Percentiles rank a stretch among this genome's conserved stretches.
Evolutionary conservation across 2,113 vertebrate genomes (phyloP).

Genomic region (Gobius niger): DNA sequence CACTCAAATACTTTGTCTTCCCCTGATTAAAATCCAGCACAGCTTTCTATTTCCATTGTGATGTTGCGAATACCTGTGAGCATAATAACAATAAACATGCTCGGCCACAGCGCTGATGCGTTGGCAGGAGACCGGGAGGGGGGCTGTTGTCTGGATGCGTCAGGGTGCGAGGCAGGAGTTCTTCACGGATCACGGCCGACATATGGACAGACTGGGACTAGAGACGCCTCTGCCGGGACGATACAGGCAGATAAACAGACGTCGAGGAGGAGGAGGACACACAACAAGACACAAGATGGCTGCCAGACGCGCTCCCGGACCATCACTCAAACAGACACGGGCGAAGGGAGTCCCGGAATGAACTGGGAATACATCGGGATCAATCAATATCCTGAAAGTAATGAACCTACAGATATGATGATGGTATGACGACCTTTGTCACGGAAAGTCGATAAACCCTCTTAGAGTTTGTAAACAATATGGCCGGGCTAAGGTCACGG

Average conservation of each 20-base stretch:
- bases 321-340: conserved; percentile 3
- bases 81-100: conserved; percentile 24
- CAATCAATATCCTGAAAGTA: neutral
- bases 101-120: conserved; percentile 19
- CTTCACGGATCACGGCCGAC: conserved; percentile 76
- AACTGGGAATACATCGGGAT: neutral
- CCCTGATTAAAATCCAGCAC: too few relatives aligned
- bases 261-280: conserved; percentile 42
- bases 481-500: neutral
- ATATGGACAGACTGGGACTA: conserved; percentile 69
- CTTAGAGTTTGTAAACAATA: neutral
- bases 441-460: neutral
- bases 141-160: conserved; percentile 15
- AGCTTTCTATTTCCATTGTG: too few relatives aligned
- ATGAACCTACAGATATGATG: neutral
- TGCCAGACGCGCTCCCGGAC: conserved; percentile 15
- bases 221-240: conserved; percentile 68
- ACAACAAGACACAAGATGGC: conserved; percentile 24
- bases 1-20: too few relatives aligned
- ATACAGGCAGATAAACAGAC: conserved; percentile 68
- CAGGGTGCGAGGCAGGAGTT: conserved; percentile 52
- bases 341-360: neutral
- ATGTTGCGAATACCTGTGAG: conserved; percentile 53
- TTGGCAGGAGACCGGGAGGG: neutral
- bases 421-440: neutral